Conservation (phyloP, 2,888 invertebrate species). For the Drosophila macrospina region DNA sequence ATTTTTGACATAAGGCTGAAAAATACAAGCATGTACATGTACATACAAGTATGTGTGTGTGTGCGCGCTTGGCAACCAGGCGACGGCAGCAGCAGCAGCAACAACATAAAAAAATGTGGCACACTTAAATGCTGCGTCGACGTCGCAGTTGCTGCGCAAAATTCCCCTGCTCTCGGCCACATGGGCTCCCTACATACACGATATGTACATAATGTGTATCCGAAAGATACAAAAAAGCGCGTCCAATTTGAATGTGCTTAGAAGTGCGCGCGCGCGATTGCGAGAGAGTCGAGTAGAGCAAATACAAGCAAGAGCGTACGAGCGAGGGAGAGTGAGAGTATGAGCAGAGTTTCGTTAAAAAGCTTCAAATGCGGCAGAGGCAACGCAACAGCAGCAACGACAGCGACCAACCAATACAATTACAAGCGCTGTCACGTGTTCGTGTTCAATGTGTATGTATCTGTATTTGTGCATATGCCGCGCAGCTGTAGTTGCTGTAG, state of each 20-base stretch:
- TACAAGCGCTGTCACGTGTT: slow-evolving; percentile 64
- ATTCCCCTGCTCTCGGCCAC: slow-evolving; percentile 52
- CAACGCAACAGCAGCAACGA: slow-evolving; percentile 4
- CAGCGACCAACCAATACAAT: slow-evolving; percentile 24
- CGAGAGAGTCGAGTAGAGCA: neutral
- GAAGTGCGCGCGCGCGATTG: slow-evolving; percentile 66
- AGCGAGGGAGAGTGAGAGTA: slow-evolving; percentile 15
- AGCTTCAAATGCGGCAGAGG: slow-evolving; percentile 52
- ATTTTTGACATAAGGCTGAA: slow-evolving; percentile 72
- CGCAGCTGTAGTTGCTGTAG: slow-evolving; percentile 57
- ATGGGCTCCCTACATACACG: slow-evolving; percentile 25
- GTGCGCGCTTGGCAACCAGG: slow-evolving; percentile 70
- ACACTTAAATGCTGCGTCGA: slow-evolving; percentile 68
- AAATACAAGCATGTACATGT: slow-evolving; percentile 43
- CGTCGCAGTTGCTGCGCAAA: slow-evolving; percentile 68
- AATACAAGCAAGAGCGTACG: slow-evolving; percentile 6
- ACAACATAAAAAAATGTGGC: slow-evolving; percentile 70
- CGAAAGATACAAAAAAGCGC: slow-evolving; percentile 69
- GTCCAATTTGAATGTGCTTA: slow-evolving; percentile 72
- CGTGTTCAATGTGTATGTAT: slow-evolving; percentile 40
- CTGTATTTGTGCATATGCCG: slow-evolving; percentile 27
- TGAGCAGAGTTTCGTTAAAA: slow-evolving; percentile 69
- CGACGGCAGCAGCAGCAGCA: slow-evolving; percentile 10
- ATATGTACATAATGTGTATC: slow-evolving; percentile 50
- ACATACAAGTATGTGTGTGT: slow-evolving; percentile 20